Conservation (phyloP, 2,113 vertebrate species). For the Plestiodon gilberti region DNA sequence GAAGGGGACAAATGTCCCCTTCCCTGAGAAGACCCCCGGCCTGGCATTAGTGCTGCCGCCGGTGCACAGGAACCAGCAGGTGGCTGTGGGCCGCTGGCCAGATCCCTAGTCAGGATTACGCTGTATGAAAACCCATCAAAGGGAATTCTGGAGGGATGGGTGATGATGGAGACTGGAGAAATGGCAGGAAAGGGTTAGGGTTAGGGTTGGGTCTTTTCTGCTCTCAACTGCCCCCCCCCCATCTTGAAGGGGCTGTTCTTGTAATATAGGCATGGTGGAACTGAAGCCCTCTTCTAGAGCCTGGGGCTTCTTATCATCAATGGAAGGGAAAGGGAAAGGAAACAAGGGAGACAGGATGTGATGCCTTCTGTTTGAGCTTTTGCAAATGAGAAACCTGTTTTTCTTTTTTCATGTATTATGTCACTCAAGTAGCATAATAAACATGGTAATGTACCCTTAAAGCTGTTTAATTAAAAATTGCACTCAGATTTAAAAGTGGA, state of each 20-base stretch:
- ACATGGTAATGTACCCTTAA: slow-evolving; percentile 7
- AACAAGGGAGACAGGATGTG: not conserved
- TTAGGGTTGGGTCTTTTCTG: too few relatives aligned
- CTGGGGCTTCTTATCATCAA: not conserved
- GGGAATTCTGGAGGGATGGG: not conserved
- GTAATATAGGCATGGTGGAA: not conserved
- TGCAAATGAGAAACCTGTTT: not conserved
- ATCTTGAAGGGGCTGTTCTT: too few relatives aligned
- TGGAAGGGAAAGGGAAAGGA: not conserved
- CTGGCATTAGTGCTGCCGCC: too few relatives aligned
- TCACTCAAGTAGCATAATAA: slow-evolving; percentile 14
- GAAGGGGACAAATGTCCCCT: too few relatives aligned
- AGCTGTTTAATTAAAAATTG: slow-evolving; percentile 21
- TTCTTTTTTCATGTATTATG: not conserved
- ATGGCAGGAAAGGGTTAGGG: not conserved
- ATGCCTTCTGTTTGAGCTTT: not conserved
- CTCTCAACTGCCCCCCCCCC: not conserved
- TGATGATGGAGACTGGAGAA: not conserved
- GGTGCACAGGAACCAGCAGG: too few relatives aligned
- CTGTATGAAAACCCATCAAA: not conserved
- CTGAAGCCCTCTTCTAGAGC: not conserved
- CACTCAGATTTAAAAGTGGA: not conserved
- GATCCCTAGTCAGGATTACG: too few relatives aligned
- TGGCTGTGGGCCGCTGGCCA: too few relatives aligned
- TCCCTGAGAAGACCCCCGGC: too few relatives aligned